These are phyloP conservation scores for Sebastiscus tertius DNA, from an alignment of 2,797 vertebrate species.

Conservation along the genomic window DNA sequence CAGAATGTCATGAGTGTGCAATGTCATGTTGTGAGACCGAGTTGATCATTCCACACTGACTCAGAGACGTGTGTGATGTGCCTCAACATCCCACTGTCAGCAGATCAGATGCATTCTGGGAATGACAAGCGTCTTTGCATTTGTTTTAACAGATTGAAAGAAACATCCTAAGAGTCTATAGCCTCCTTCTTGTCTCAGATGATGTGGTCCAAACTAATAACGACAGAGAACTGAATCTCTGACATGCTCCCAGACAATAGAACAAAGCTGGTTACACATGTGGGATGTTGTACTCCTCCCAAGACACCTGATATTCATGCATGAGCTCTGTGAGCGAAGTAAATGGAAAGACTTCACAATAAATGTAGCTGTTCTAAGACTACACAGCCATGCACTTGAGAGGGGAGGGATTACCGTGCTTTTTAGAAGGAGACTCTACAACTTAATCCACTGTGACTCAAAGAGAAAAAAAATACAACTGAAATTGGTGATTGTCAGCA, in stretches of 20 bases:
- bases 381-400: neutral
- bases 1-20: no score
- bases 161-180: conserved; percentile 18
- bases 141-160: conserved; percentile 2
- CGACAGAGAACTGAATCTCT: conserved; percentile 1
- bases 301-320: conserved; percentile 39
- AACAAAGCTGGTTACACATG: conserved; percentile 23
- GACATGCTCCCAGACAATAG: conserved; percentile 29
- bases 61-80: neutral
- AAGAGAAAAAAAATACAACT: neutral
- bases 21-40: no score
- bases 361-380: neutral
- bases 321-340: conserved; percentile 4
- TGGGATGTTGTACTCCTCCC: conserved; percentile 12
- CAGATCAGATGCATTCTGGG: neutral
- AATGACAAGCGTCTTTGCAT: neutral
- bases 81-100: neutral
- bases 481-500: neutral
- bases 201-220: neutral
- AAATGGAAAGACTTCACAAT: neutral
- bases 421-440: neutral
- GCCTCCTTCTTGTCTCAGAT: conserved; percentile 30
- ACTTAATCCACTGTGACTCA: neutral
- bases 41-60: no score
- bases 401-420: neutral